Evolutionary conservation across 2,113 vertebrate genomes (phyloP).

Genomic region (Prunella himalayana): DNA sequence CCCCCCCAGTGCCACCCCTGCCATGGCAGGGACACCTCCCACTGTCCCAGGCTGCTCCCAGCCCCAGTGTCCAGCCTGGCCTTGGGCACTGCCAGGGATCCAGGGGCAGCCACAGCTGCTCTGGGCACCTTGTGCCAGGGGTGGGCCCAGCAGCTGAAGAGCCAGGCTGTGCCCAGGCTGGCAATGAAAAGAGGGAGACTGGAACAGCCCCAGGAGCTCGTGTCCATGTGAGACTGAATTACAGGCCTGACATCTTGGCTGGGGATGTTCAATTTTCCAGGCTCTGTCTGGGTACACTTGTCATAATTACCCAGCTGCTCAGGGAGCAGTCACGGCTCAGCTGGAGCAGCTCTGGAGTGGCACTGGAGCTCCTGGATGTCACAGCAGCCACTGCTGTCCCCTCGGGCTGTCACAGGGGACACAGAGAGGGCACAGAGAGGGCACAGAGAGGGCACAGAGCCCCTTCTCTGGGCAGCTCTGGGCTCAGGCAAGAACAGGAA

Average conservation of each 20-base stretch:
- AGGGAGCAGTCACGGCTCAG: background rate
- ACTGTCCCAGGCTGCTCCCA: background rate
- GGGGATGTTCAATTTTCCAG: conserved; percentile 2
- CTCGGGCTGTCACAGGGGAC: rapidly evolving
- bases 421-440: rapidly evolving
- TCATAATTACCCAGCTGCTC: background rate
- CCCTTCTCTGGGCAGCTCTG: background rate
- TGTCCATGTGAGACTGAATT: background rate
- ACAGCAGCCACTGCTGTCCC: rapidly evolving
- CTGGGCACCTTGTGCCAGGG: background rate
- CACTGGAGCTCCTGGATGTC: too few relatives aligned
- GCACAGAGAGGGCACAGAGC: background rate
- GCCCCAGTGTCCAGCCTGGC: background rate
- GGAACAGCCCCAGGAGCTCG: background rate
- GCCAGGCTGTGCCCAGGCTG: background rate
- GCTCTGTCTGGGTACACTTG: background rate
- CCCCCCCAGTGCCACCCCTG: rapidly evolving
- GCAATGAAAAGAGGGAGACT: background rate
- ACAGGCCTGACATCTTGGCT: background rate
- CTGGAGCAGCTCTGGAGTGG: background rate
- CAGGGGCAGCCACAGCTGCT: background rate
- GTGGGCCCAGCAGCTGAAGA: background rate
- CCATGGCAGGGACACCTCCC: background rate
- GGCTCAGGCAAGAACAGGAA: rapidly evolving
- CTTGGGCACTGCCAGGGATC: background rate